Evolutionary conservation across 2,113 vertebrate species (phyloP).

Genomic region (Leptocoma aspasia): DNA sequence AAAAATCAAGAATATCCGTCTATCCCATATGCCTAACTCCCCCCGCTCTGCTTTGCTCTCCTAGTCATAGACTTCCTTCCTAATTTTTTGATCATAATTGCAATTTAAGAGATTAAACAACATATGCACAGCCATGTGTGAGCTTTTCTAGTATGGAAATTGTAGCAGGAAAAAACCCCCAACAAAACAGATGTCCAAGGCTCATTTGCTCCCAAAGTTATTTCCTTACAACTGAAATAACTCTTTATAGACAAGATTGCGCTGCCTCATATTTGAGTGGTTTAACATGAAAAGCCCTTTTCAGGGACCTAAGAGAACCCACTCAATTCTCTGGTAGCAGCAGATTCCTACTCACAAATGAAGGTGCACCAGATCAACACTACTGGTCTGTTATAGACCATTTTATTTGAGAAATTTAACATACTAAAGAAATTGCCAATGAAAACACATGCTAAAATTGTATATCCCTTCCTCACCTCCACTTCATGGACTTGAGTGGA

Average conservation of each 20-base stretch:
- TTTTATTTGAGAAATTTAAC: neutral
- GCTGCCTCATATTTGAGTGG: neutral
- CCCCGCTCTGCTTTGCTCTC: neutral
- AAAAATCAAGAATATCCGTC: neutral
- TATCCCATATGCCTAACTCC: neutral
- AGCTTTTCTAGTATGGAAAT: slow-evolving; percentile 25
- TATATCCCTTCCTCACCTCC: neutral
- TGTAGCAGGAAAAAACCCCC: neutral
- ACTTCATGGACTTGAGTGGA: neutral
- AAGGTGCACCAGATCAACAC: neutral
- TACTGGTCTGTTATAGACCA: neutral
- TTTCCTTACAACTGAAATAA: slow-evolving; percentile 25
- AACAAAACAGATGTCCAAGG: slow-evolving; percentile 43
- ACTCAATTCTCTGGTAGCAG: neutral
- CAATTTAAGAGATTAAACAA: slow-evolving; percentile 64
- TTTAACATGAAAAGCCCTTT: neutral
- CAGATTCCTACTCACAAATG: neutral
- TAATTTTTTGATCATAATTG: slow-evolving; percentile 57
- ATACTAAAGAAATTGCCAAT: neutral
- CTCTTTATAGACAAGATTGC: neutral
- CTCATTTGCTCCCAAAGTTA: slow-evolving; percentile 34
- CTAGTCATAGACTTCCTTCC: slow-evolving; percentile 50
- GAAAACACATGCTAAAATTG: neutral
- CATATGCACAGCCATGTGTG: slow-evolving; percentile 54
- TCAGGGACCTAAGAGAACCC: neutral